Percentiles rank a stretch among this genome's conserved stretches.
Conservation (phyloP, 2,113 vertebrate genomes). For the Chaetodon trifascialis region DNA sequence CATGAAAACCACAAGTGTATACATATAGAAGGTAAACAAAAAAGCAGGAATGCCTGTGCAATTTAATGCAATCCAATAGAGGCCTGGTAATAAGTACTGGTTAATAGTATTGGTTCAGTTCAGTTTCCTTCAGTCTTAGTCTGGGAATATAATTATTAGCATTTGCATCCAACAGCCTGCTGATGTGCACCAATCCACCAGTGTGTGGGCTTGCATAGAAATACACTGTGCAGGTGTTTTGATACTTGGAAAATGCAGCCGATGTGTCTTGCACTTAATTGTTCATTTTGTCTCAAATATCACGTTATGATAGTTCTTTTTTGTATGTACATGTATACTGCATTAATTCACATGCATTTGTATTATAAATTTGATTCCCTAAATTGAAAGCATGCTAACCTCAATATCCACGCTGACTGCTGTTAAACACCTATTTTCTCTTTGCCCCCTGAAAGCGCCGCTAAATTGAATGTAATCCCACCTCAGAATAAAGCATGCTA, state of each 20-base stretch:
- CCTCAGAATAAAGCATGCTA: constrained; percentile 36
- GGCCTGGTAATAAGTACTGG: background rate
- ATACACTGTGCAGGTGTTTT: constrained; percentile 1
- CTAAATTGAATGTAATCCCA: constrained; percentile 28
- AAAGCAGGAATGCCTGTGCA: background rate
- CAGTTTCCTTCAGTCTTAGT: background rate
- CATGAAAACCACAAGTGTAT: background rate
- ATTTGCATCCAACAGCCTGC: background rate
- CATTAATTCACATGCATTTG: background rate
- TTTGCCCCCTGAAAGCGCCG: constrained; percentile 17
- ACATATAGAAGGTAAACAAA: background rate
- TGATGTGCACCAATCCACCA: background rate
- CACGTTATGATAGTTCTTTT: background rate
- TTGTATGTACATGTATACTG: background rate
- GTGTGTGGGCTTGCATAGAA: background rate
- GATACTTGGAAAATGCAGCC: background rate
- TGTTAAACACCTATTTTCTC: constrained; percentile 18
- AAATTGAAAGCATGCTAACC: background rate
- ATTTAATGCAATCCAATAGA: background rate
- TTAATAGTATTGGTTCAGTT: background rate
- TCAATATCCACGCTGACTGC: background rate
- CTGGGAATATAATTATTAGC: no score
- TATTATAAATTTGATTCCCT: background rate
- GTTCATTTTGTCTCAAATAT: background rate
- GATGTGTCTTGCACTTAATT: background rate